These are phyloP conservation scores for Perca schrenkii DNA, from an alignment of 2,113 vertebrate species.

Conservation along the genomic window DNA sequence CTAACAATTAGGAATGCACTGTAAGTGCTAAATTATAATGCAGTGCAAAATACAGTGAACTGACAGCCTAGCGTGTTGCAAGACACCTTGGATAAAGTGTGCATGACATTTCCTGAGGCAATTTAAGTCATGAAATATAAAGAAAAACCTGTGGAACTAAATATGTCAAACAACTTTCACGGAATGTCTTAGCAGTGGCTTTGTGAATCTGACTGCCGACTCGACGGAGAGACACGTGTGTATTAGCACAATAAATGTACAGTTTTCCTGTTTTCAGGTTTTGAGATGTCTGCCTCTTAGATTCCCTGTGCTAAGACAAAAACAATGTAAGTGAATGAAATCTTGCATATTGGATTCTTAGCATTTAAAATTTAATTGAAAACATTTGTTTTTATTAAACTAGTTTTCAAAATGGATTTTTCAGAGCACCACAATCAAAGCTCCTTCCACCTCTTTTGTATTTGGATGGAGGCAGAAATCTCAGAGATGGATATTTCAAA, in stretches of 20 bases:
- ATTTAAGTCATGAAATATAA: constrained; percentile 23
- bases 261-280: no score
- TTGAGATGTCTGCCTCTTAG: no score
- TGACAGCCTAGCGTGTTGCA: constrained; percentile 16
- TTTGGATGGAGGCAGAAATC: background rate
- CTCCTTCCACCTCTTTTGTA: background rate
- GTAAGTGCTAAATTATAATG: constrained; percentile 26
- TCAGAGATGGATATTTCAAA: background rate
- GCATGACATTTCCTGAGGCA: constrained; percentile 14
- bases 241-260: no score
- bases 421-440: background rate
- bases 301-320: no score
- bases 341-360: background rate
- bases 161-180: constrained; percentile 18
- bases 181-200: background rate
- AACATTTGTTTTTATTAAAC: no score
- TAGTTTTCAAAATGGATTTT: no score
- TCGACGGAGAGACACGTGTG: background rate
- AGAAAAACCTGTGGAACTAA: constrained; percentile 14
- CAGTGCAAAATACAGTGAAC: background rate
- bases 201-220: constrained; percentile 1
- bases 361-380: no score
- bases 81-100: constrained; percentile 28
- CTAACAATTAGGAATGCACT: background rate
- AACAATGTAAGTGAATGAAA: background rate